Conservation (phyloP, 2,888 invertebrate genomes). For the Ectemnius continuus region DNA sequence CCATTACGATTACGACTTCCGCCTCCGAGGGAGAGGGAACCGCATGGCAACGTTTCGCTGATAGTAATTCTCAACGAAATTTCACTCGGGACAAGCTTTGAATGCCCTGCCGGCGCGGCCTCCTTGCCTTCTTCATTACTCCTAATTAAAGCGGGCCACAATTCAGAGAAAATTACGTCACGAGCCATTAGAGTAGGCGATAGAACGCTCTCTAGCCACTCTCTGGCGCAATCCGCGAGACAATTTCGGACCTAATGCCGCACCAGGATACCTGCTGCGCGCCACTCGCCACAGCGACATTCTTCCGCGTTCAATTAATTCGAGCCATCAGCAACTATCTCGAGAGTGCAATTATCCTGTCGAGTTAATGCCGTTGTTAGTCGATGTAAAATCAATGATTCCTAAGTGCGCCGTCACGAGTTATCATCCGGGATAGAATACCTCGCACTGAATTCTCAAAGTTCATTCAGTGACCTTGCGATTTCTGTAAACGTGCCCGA, state of each 20-base stretch:
- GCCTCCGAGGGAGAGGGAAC: too few relatives aligned
- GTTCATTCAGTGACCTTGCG: too few relatives aligned
- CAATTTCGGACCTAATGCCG: background rate
- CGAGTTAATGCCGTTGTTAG: background rate
- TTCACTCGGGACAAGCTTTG: background rate
- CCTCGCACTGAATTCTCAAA: too few relatives aligned
- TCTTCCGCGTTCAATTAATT: constrained; percentile 7
- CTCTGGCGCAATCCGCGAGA: background rate
- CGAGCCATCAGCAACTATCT: background rate
- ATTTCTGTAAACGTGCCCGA: too few relatives aligned
- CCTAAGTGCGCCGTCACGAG: too few relatives aligned
- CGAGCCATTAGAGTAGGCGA: constrained; percentile 2
- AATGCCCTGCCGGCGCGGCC: too few relatives aligned
- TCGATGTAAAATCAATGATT: too few relatives aligned
- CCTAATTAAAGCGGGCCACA: background rate
- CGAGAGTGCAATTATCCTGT: constrained; percentile 7
- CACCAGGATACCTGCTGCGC: background rate
- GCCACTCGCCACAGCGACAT: background rate
- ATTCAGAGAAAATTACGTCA: constrained; percentile 3
- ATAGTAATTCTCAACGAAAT: background rate
- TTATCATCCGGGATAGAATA: too few relatives aligned
- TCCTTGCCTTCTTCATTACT: background rate
- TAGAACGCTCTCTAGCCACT: background rate
- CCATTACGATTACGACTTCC: constrained; percentile 4
- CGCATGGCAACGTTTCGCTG: background rate